Evolutionary conservation across 2,797 vertebrate species (phyloP), one percentile per base, ranked within the genome.

Genomic region (Graptemys geographica): DNA sequence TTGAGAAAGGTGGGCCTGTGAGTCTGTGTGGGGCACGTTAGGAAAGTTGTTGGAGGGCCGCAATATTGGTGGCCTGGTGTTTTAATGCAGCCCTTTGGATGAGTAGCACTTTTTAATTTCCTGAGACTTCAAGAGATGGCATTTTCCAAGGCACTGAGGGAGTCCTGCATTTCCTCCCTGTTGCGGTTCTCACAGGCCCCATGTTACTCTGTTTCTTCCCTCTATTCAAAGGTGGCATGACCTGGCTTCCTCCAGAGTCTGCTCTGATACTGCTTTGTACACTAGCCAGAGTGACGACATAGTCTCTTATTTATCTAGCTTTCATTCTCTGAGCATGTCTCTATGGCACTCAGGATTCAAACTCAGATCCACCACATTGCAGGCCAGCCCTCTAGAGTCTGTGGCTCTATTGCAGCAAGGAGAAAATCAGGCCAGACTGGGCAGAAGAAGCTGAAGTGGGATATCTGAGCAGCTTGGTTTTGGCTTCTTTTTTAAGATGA

Each of bases 401-500:
- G 78, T 8, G 12, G 27, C 78, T 47, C 47, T n/a, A 31, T 0
- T 83, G 83, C 81, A 83, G 72, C 80, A 56, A 4, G 5, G 12
- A 87, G n/a, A 28, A 51, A 72, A 79, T 59, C 76, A 74, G 52
- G 28, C 81, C 5, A 11, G 86, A 31, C 80, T 92, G 86, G 82
- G 78, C 25, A 86, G 81, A 62, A 89, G 79, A 92, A 81, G 49
- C 86, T 91, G 69, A 91, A 91, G 69, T 37, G n/a, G 82, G 69
- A 85, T 92, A 76, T 2, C 55, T 57, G 52, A 83, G 10, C 41
- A 87, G 83, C 69, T 49, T 83, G 41, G 83, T 94, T 95, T 33
- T 79, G 87, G 76, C 84, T 92, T 81, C 87, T 96, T 97, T 94
- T 97, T 95, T 74, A 95, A 97, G 97, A 97, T 93, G 97, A 92